Evolutionary conservation across 2,113 vertebrate species (phyloP), one percentile per base, ranked within the genome.

Genomic region (Potamarius usumacintae): DNA sequence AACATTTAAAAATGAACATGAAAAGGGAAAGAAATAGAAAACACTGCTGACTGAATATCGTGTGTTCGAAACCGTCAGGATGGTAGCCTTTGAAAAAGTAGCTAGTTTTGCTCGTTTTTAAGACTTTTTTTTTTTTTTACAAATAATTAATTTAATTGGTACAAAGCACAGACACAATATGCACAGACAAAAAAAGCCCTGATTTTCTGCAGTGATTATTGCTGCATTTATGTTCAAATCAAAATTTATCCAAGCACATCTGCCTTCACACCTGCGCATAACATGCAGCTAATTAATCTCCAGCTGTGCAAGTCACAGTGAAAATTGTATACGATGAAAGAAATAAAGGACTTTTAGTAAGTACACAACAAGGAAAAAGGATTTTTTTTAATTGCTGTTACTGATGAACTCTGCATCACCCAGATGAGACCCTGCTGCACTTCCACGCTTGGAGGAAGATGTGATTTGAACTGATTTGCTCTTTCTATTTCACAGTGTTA

Each of bases 241-340:
- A 22, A 58, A 34, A 69, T 69, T 57, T 58, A 71, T 80, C 62
- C 48, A 53, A n/a, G 27, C 9, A 53, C 85, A 81, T 86, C 77
- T 69, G 77, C 60, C 77, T 80, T 69, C 77, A 80, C 76, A 30
- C 50, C 62, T 77, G 52, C 50, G 11, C 76, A 42, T 50, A 62
- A 76, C 58, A 58, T 34, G 10, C 77, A 71, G 55, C 65, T 69
- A 86, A 80, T 81, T 67, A 86, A 69, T 71, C 63, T 69, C 63
- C 76, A 65, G 57, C 27, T 81, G 77, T 71, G 85, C 10, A 34
- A 79, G 85, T 80, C 77, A 86, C 4, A 20, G 85, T 57, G n/a
- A 78, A 85, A 76, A 76, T 58, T 48, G 34, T n/a, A 50, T 69
- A 53, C 57, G 30, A 86, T 77, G 2, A 34, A 71, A 69, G 62